A percentile compares a stretch with the other conserved stretches of the same genome.
Conservation (phyloP, 1,140 invertebrate genomes). For the Drosophila pruinosa region DNA sequence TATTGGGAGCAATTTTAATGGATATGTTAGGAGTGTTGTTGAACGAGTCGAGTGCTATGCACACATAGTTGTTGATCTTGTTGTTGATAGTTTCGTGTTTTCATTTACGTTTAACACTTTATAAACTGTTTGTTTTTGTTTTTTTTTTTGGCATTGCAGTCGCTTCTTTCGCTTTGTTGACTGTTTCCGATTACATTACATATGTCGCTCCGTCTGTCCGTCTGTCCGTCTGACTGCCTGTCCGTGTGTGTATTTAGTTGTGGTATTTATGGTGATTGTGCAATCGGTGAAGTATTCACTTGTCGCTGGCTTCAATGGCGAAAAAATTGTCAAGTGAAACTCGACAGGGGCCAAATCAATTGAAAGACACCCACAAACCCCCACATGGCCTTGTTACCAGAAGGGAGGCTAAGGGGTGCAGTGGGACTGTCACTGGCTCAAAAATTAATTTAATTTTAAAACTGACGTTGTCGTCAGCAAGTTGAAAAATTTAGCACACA, state of each 20-base stretch:
- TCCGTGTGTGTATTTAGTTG: not conserved
- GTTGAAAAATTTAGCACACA: conserved; percentile 36
- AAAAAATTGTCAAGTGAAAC: conserved; percentile 42
- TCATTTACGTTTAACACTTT: conserved; percentile 13
- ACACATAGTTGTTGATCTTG: not conserved
- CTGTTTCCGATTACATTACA: conserved; percentile 32
- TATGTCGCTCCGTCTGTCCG: conserved; percentile 13
- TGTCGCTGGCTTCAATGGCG: conserved; percentile 20
- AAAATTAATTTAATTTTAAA: not conserved
- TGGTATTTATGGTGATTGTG: conserved; percentile 37
- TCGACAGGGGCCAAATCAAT: conserved; percentile 15
- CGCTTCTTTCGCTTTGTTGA: conserved; percentile 35
- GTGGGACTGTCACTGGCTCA: not conserved
- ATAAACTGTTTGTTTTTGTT: not conserved
- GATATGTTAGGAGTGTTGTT: not conserved
- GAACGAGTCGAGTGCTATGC: not conserved
- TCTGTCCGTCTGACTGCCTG: not conserved
- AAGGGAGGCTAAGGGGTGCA: not conserved
- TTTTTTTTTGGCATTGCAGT: conserved; percentile 35
- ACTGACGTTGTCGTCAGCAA: conserved; percentile 20
- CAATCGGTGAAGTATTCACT: conserved; percentile 40
- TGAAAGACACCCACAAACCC: conserved; percentile 23
- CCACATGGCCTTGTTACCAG: conserved; percentile 2
- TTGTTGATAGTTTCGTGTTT: conserved; percentile 10
- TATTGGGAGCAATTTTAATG: conserved; percentile 1